phyloP scores from a whole-genome alignment of 2,113 vertebrate species.

The Lamprotornis superbus region DNA sequence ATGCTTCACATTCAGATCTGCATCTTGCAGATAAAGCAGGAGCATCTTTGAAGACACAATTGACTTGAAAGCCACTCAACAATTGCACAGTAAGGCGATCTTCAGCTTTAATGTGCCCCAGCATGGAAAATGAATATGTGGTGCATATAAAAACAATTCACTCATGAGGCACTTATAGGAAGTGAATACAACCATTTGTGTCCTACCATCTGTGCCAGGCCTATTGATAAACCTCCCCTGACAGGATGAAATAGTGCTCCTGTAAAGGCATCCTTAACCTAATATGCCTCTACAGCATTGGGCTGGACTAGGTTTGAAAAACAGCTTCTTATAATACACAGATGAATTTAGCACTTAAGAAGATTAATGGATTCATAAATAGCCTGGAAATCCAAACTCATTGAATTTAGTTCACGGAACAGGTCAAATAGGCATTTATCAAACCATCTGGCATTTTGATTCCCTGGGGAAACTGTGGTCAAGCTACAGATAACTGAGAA shows the following conservation, averaged over 20 bases:
- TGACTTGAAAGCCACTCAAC: conserved; percentile 13
- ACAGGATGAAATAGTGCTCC: conserved; percentile 22
- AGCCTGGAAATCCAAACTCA: conserved; percentile 73
- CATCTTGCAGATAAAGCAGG: conserved; percentile 4
- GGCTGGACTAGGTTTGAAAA: conserved; percentile 60
- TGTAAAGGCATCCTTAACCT: conserved; percentile 44
- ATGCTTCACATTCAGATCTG: background rate
- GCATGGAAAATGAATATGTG: background rate
- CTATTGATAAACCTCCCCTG: conserved; percentile 18
- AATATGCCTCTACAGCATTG: conserved; percentile 24
- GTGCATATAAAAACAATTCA: conserved; percentile 6
- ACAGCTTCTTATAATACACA: conserved; percentile 54
- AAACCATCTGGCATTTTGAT: conserved; percentile 48
- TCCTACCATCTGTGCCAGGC: conserved; percentile 13
- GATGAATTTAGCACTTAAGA: conserved; percentile 73
- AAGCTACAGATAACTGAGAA: background rate
- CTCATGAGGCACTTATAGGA: background rate
- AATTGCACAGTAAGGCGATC: background rate
- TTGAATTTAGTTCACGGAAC: conserved; percentile 60
- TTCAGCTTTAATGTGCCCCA: background rate
- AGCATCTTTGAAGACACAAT: conserved; percentile 4
- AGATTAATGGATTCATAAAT: conserved; percentile 80
- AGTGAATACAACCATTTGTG: conserved; percentile 12
- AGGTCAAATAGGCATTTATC: conserved; percentile 60
- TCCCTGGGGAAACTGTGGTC: background rate